Percentiles rank a stretch among this genome's conserved stretches.
Evolutionary conservation across 2,797 vertebrate genomes (phyloP).

Genomic region (Rhinichthys osculus): DNA sequence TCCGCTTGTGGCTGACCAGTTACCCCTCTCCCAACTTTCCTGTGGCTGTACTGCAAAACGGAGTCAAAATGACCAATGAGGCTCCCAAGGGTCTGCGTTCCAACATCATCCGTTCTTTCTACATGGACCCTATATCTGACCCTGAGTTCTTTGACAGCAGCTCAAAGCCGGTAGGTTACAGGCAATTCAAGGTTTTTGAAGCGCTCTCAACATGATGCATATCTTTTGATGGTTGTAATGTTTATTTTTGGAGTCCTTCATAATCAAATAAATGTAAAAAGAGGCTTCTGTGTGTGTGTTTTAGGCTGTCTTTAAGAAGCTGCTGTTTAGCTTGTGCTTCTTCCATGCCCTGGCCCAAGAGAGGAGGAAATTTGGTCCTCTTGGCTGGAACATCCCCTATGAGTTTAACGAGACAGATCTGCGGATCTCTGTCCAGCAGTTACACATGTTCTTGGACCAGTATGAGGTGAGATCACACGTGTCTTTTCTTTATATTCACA

Average conservation of each 20-base stretch:
- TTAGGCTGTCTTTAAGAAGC: conserved; percentile 86
- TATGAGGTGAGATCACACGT: conserved; percentile 78
- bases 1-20: conserved; percentile 91
- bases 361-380: conserved; percentile 86
- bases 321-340: conserved; percentile 89
- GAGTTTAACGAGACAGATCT: conserved; percentile 92
- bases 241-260: neutral
- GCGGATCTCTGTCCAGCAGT: conserved; percentile 89
- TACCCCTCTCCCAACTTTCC: conserved; percentile 91
- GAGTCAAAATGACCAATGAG: conserved; percentile 94
- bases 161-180: conserved; percentile 82
- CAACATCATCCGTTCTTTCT: conserved; percentile 87
- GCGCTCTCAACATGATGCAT: neutral
- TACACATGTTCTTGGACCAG: conserved; percentile 89
- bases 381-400: conserved; percentile 93
- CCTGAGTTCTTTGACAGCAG: conserved; percentile 85
- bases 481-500: conserved; percentile 38
- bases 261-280: conserved; percentile 10
- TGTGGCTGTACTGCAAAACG: conserved; percentile 89
- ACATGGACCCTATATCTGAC: conserved; percentile 91
- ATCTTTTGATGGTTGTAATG: neutral
- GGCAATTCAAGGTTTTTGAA: neutral
- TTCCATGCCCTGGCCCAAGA: conserved; percentile 90
- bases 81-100: conserved; percentile 88
- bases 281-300: conserved; percentile 44